Conservation (phyloP, 64 coral and sea anemone genomes). For the Pachyseris speciosa region DNA sequence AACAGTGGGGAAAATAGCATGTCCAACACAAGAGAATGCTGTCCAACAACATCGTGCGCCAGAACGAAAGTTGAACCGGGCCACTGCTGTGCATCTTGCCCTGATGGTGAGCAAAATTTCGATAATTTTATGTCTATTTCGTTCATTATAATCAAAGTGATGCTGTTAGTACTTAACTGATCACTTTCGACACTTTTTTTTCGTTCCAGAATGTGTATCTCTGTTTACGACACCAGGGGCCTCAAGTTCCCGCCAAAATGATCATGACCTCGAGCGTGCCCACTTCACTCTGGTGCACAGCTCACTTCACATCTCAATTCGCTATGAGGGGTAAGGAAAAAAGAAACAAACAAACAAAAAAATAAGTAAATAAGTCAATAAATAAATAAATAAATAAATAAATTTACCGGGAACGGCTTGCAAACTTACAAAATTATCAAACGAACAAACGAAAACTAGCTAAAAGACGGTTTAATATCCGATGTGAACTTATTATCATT, state of each 20-base stretch:
- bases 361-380: too few species aligned
- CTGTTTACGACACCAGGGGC: neutral
- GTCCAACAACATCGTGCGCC: slow-evolving; percentile 64
- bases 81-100: slow-evolving; percentile 59
- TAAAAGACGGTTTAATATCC: neutral
- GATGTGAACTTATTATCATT: neutral
- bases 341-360: neutral
- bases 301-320: slow-evolving; percentile 65
- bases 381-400: too few species aligned
- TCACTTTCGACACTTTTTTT: neutral
- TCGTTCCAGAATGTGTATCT: slow-evolving; percentile 14
- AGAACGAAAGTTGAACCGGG: slow-evolving; percentile 19
- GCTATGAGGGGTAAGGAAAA: slow-evolving; percentile 59
- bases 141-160: too few species aligned
- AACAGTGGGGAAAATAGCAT: slow-evolving; percentile 38
- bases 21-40: slow-evolving; percentile 59
- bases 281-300: slow-evolving; percentile 51
- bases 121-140: too few species aligned
- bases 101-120: slow-evolving; percentile 24
- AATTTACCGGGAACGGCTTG: too few species aligned
- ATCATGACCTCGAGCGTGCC: slow-evolving; percentile 35
- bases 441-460: too few species aligned
- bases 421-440: too few species aligned
- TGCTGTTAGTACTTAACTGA: neutral
- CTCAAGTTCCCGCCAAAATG: slow-evolving; percentile 22